Percentiles rank a stretch among this genome's conserved stretches.
Evolutionary conservation across 2,888 invertebrate genomes (phyloP).

Genomic region (Lepidonotus clava): DNA sequence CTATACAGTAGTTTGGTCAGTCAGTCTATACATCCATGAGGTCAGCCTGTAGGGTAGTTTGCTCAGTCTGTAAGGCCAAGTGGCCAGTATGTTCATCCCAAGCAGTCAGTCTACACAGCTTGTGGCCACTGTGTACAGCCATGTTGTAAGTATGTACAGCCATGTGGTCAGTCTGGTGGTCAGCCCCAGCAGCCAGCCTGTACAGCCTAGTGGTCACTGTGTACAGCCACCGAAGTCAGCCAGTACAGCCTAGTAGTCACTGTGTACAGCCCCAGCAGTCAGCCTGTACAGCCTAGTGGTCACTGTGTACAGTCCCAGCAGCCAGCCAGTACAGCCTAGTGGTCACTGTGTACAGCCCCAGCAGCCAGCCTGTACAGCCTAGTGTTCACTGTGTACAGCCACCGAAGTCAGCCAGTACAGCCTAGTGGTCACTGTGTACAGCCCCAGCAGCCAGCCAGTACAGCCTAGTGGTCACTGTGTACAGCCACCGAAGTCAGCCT

Average conservation of each 20-base stretch:
- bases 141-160: too few species aligned
- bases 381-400: background rate
- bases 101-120: too few species aligned
- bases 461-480: background rate
- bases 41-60: too few species aligned
- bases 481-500: background rate
- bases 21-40: too few species aligned
- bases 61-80: too few species aligned
- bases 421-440: background rate
- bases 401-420: background rate
- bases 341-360: background rate
- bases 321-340: background rate
- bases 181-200: too few species aligned
- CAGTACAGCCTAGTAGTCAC: background rate
- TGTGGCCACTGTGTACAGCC: too few species aligned
- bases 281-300: background rate
- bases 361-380: background rate
- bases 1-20: too few species aligned
- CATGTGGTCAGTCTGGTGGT: too few species aligned
- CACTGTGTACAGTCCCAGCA: background rate
- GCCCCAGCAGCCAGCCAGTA: background rate
- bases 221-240: background rate
- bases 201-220: too few species aligned
- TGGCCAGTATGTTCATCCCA: too few species aligned
- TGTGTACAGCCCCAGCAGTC: background rate